Evolutionary conservation across 1,140 invertebrate species (phyloP).

Genomic region (Mamestra configurata): DNA sequence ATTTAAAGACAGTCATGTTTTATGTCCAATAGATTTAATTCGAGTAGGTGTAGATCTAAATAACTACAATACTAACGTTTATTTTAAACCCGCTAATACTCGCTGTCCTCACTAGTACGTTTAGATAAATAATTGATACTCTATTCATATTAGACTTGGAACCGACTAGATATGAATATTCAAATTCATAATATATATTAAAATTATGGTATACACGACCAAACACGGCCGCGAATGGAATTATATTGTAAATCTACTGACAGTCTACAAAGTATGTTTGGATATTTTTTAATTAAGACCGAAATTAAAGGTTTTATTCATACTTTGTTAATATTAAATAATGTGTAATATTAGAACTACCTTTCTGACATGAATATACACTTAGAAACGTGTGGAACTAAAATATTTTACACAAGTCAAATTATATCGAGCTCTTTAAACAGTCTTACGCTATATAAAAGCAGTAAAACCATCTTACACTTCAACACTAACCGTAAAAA

Average conservation of each 20-base stretch:
- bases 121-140: constrained; percentile 30
- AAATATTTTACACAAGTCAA: background rate
- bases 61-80: background rate
- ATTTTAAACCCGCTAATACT: background rate
- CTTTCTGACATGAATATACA: background rate
- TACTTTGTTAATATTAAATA: background rate
- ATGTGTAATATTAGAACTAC: background rate
- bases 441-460: background rate
- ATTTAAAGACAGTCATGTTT: background rate
- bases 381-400: no score
- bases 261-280: background rate
- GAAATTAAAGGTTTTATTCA: background rate
- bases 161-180: constrained; percentile 8
- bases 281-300: background rate
- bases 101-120: background rate
- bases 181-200: background rate
- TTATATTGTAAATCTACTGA: background rate
- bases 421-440: constrained; percentile 16
- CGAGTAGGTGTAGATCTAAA: background rate
- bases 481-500: constrained; percentile 33
- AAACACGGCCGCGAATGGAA: background rate
- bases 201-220: background rate
- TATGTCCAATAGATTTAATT: background rate
- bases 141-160: constrained; percentile 4
- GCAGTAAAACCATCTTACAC: constrained; percentile 18